Evolutionary conservation across 2,888 invertebrate genomes (phyloP).

Genomic region (Hanleya hanleyi): DNA sequence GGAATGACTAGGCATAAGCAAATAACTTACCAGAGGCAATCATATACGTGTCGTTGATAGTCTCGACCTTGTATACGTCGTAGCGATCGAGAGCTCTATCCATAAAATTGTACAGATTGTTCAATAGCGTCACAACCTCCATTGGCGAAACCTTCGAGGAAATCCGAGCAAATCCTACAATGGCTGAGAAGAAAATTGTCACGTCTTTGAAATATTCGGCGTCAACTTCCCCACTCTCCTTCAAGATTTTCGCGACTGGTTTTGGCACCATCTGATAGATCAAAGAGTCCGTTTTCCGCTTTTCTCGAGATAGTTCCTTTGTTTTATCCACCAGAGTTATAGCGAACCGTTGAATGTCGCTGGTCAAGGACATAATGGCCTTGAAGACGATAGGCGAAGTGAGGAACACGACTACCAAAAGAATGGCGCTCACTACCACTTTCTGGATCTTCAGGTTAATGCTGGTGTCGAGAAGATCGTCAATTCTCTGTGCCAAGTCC

Average conservation of each 20-base stretch:
- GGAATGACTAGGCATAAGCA: too few relatives aligned
- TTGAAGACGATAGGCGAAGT: slow-evolving; percentile 61
- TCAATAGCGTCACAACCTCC: slow-evolving; percentile 48
- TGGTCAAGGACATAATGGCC: slow-evolving; percentile 51
- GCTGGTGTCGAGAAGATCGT: slow-evolving; percentile 81
- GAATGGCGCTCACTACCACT: slow-evolving; percentile 83
- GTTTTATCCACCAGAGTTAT: slow-evolving; percentile 57
- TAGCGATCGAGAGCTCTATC: slow-evolving; percentile 46
- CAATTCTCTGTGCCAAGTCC: slow-evolving; percentile 83
- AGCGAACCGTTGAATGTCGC: slow-evolving; percentile 62
- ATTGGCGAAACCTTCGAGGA: slow-evolving; percentile 43
- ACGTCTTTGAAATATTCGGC: slow-evolving; percentile 55
- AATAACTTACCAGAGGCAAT: slow-evolving; percentile 48
- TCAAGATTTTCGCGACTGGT: slow-evolving; percentile 46
- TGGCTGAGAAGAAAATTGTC: slow-evolving; percentile 54
- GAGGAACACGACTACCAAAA: slow-evolving; percentile 57
- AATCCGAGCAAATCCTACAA: slow-evolving; percentile 46
- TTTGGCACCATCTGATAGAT: slow-evolving; percentile 58
- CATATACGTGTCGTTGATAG: slow-evolving; percentile 58
- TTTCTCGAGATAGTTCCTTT: slow-evolving; percentile 49
- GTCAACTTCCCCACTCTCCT: slow-evolving; percentile 42
- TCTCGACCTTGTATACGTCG: slow-evolving; percentile 58
- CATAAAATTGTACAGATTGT: slow-evolving; percentile 46
- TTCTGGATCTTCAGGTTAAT: slow-evolving; percentile 83
- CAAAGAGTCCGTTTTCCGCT: slow-evolving; percentile 47